These are phyloP conservation scores for Rapana venosa DNA, from an alignment of 2,888 invertebrate genomes.

Conservation along the genomic window DNA sequence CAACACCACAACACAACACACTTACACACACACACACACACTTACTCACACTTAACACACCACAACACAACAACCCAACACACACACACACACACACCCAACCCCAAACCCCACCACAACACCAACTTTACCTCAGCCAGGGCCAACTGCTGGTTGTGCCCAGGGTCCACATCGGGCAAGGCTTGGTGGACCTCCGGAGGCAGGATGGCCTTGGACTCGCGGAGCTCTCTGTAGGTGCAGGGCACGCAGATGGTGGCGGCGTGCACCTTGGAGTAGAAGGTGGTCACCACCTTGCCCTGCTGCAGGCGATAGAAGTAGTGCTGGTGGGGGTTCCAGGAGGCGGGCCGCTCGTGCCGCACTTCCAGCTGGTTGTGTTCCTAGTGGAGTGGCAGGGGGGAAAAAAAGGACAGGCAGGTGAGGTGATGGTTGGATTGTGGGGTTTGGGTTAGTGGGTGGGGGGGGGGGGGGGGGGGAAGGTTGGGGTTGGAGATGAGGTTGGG, in stretches of 20 bases:
- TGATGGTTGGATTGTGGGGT: no score
- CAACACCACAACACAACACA: no score
- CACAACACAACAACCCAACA: no score
- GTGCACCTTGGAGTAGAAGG: constrained; percentile 68
- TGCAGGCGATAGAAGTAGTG: constrained; percentile 64
- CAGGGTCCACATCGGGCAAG: constrained; percentile 58
- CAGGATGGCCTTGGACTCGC: constrained; percentile 53
- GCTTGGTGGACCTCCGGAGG: constrained; percentile 44
- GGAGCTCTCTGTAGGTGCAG: constrained; percentile 68
- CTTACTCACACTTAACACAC: no score
- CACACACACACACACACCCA: no score
- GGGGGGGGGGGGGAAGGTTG: no score
- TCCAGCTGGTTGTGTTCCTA: constrained; percentile 67
- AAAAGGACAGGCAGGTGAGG: no score
- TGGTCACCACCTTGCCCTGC: constrained; percentile 69
- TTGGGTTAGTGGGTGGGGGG: no score
- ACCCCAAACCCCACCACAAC: no score
- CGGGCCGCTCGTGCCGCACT: constrained; percentile 64
- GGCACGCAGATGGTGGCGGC: constrained; percentile 72
- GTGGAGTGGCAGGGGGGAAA: no score
- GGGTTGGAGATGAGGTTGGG: no score
- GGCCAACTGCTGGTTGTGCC: constrained; percentile 57
- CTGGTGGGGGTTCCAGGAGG: constrained; percentile 52
- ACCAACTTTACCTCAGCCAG: constrained; percentile 57
- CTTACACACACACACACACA: no score